Percentiles rank a stretch among this genome's conserved stretches.
phyloP scores from a whole-genome alignment of 2,888 invertebrate species.

The Meghimatium bilineatum region DNA sequence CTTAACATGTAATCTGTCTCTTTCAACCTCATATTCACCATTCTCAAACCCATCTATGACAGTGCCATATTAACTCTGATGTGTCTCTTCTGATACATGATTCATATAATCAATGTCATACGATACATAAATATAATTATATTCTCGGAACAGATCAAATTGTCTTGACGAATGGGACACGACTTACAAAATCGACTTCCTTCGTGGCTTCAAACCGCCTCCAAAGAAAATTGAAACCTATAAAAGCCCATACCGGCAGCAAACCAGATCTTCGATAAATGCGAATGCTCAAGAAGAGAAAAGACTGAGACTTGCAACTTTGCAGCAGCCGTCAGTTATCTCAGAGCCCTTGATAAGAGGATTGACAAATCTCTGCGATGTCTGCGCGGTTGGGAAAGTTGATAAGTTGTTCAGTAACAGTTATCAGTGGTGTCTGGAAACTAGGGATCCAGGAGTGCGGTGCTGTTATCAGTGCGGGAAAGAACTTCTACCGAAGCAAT shows the following conservation, averaged over 20 bases:
- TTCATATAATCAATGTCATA: no score
- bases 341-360: background rate
- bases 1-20: no score
- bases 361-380: background rate
- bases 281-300: background rate
- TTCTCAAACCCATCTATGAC: no score
- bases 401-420: background rate
- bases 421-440: no score
- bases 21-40: no score
- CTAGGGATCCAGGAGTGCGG: no score
- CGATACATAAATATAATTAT: no score
- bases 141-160: background rate
- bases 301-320: background rate
- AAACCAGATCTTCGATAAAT: background rate
- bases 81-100: no score
- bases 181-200: background rate
- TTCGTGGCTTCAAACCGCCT: background rate
- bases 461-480: background rate
- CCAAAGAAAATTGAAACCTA: background rate
- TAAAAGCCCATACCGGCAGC: conserved; percentile 5
- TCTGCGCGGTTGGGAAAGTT: background rate
- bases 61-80: no score
- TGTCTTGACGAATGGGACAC: background rate
- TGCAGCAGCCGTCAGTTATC: conserved; percentile 9
- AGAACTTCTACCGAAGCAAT: background rate